A percentile compares a stretch with the other conserved stretches of the same genome.
These are phyloP conservation scores for Mugil cephalus DNA, from an alignment of 2,113 vertebrate species.

Conservation along the genomic window DNA sequence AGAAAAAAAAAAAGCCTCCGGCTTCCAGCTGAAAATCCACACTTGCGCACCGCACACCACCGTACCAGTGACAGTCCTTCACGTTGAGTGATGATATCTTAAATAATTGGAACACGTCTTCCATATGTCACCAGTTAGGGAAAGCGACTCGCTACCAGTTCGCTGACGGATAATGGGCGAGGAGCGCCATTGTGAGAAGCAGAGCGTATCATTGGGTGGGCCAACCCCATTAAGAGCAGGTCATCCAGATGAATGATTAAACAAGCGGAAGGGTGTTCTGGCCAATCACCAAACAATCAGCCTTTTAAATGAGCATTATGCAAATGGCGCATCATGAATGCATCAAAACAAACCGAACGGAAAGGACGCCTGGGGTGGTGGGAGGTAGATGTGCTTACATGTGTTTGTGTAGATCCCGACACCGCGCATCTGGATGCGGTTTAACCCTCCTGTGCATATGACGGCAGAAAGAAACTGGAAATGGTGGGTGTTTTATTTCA, in stretches of 20 bases:
- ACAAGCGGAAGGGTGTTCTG: constrained; percentile 15
- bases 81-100: constrained; percentile 26
- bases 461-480: not conserved
- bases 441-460: not conserved
- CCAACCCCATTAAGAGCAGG: constrained; percentile 47
- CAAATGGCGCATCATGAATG: constrained; percentile 24
- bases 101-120: constrained; percentile 33
- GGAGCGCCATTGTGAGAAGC: not conserved
- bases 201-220: constrained; percentile 29
- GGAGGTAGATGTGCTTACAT: not conserved
- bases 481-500: constrained; percentile 23
- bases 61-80: not conserved
- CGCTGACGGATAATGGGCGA: constrained; percentile 36
- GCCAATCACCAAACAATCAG: constrained; percentile 55
- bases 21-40: not conserved
- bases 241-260: constrained; percentile 61
- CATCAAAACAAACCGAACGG: constrained; percentile 26
- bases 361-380: not conserved
- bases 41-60: not conserved
- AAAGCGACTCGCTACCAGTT: constrained; percentile 12
- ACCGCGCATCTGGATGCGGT: not conserved
- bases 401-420: not conserved
- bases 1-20: no score
- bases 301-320: constrained; percentile 57
- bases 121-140: constrained; percentile 48